These are phyloP conservation scores for Actenoides lindsayi DNA, from an alignment of 2,113 vertebrate species.

Conservation along the genomic window DNA sequence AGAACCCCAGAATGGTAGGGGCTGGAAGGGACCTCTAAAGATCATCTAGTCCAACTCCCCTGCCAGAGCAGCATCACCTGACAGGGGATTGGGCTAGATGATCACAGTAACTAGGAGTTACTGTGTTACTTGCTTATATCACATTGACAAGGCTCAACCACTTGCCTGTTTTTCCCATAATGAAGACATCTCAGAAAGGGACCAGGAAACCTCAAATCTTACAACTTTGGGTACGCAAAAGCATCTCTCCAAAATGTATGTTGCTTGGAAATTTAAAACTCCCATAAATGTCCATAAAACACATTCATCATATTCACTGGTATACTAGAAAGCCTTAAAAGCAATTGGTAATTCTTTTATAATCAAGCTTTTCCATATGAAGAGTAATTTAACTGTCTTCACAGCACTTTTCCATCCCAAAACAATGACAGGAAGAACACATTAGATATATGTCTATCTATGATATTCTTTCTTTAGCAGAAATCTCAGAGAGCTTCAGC, in stretches of 20 bases:
- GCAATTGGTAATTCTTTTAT: background rate
- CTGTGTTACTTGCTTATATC: background rate
- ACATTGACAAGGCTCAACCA: background rate
- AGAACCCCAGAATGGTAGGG: too few relatives aligned
- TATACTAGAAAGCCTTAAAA: constrained; percentile 30
- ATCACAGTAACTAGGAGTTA: background rate
- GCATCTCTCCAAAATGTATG: background rate
- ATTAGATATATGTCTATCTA: background rate
- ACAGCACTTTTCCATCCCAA: background rate
- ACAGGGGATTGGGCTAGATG: too few relatives aligned
- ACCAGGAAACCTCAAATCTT: background rate
- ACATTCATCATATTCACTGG: background rate
- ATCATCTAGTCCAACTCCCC: too few relatives aligned
- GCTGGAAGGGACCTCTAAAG: too few relatives aligned
- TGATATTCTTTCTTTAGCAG: background rate
- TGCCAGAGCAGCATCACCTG: too few relatives aligned
- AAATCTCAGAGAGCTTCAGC: background rate
- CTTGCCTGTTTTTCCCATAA: background rate
- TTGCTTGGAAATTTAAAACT: background rate
- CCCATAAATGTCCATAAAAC: background rate
- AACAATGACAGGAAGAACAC: constrained; percentile 13
- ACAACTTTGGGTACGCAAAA: background rate
- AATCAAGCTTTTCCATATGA: constrained; percentile 17
- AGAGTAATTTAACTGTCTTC: constrained; percentile 61
- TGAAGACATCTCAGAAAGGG: background rate